phyloP scores from a whole-genome alignment of 2,797 vertebrate genomes.

The Propithecus perrieri region DNA sequence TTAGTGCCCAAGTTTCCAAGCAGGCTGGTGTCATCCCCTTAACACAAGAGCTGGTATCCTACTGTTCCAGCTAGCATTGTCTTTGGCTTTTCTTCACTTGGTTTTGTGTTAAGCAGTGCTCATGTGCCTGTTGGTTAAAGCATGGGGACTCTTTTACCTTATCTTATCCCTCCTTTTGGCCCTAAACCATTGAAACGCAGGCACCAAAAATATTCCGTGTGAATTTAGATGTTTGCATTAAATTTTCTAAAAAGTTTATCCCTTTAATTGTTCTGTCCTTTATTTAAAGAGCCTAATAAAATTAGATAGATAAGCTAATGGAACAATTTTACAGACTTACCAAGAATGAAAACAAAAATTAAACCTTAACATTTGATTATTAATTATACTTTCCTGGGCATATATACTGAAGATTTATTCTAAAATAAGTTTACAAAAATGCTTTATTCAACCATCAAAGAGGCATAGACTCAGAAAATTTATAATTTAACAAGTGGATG shows the following conservation, averaged over 20 bases:
- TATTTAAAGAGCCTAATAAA: constrained; percentile 18
- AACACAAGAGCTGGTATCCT: neutral
- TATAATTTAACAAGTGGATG: neutral
- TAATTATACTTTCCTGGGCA: neutral
- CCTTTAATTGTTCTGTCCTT: neutral
- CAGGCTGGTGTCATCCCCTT: neutral
- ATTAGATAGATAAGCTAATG: neutral
- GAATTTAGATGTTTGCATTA: constrained; percentile 36
- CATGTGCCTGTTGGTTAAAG: neutral
- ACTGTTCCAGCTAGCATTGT: neutral
- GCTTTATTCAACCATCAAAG: neutral
- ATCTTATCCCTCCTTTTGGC: neutral
- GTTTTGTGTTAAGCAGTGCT: neutral
- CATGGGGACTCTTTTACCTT: neutral
- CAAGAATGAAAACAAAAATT: constrained; percentile 27
- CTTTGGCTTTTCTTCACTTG: neutral
- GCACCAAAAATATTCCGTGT: neutral
- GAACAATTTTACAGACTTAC: neutral
- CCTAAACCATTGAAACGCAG: neutral
- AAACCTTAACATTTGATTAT: neutral
- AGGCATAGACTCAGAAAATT: neutral
- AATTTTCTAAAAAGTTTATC: neutral
- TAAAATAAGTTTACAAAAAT: neutral
- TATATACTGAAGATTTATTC: neutral
- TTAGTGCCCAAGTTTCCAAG: neutral